phyloP scores from a whole-genome alignment of 1,140 invertebrate species.

The Cardiocondyla obscurior region DNA sequence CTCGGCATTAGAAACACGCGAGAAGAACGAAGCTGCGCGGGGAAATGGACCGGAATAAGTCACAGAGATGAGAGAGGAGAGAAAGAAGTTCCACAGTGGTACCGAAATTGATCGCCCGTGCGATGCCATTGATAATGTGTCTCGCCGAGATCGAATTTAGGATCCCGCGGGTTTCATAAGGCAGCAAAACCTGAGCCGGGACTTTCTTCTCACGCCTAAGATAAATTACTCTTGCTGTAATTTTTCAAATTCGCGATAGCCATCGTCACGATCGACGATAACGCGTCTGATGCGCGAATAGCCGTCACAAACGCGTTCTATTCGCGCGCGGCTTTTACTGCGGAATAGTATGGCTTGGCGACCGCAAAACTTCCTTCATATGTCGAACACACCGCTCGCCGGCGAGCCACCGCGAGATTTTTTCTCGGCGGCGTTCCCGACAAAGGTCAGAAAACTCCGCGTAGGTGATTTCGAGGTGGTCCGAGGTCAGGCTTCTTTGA shows the following conservation, averaged over 20 bases:
- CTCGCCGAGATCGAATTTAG: constrained; percentile 11
- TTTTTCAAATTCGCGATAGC: not conserved
- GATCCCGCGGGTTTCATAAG: not conserved
- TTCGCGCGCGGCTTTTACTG: not conserved
- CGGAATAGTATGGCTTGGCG: not conserved
- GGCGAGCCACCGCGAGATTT: constrained; percentile 49
- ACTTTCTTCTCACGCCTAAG: not conserved
- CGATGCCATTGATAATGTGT: constrained; percentile 21
- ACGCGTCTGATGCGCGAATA: not conserved
- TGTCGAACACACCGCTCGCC: constrained; percentile 4
- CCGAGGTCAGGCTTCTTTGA: constrained; percentile 62
- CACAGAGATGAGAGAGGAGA: not conserved
- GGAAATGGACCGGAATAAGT: constrained; percentile 36
- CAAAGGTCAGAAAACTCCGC: constrained; percentile 60
- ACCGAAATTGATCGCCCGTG: constrained; percentile 23
- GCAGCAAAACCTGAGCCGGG: not conserved
- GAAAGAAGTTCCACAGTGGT: not conserved
- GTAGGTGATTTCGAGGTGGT: constrained; percentile 58
- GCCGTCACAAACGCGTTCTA: not conserved
- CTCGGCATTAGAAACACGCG: constrained; percentile 62
- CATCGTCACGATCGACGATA: not conserved
- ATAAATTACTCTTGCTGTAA: not conserved
- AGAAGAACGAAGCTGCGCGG: constrained; percentile 32
- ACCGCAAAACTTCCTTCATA: constrained; percentile 52
- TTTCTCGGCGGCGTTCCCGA: constrained; percentile 30